Evolutionary conservation across 2,113 vertebrate species (phyloP).

Genomic region (Damaliscus lunatus): DNA sequence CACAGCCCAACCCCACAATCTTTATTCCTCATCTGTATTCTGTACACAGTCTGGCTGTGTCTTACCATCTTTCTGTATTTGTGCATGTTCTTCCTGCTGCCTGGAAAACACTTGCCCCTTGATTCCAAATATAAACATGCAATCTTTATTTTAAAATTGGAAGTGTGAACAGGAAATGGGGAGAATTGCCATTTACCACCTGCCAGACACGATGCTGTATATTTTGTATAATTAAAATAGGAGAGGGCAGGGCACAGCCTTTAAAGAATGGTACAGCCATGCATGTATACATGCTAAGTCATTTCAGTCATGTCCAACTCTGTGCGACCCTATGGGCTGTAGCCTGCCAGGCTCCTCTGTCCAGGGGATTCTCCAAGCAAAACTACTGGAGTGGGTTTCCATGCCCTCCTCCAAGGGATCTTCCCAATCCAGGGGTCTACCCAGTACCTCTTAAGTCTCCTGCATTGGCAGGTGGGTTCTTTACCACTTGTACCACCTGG

Average conservation of each 20-base stretch:
- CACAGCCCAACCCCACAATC: neutral
- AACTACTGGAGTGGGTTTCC: neutral
- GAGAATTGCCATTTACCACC: neutral
- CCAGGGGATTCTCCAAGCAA: neutral
- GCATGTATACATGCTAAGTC: neutral
- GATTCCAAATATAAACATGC: neutral
- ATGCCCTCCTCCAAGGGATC: neutral
- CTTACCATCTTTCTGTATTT: neutral
- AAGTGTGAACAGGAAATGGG: neutral
- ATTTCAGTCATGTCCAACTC: neutral
- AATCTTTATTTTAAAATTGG: neutral
- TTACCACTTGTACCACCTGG: fast-evolving
- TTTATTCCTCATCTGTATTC: neutral
- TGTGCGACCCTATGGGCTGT: neutral
- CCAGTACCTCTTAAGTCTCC: neutral
- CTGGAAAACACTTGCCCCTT: neutral
- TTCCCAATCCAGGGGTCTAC: neutral
- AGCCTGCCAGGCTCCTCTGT: neutral
- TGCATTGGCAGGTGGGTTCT: neutral
- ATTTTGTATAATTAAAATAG: neutral
- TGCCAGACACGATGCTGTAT: neutral
- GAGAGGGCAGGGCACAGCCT: neutral
- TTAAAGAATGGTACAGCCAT: neutral
- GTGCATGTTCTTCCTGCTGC: neutral
- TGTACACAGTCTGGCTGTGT: no score